Evolutionary conservation across 2,113 vertebrate genomes (phyloP), one percentile per base, ranked within the genome.

Genomic region (Dryoscopus gambensis): DNA sequence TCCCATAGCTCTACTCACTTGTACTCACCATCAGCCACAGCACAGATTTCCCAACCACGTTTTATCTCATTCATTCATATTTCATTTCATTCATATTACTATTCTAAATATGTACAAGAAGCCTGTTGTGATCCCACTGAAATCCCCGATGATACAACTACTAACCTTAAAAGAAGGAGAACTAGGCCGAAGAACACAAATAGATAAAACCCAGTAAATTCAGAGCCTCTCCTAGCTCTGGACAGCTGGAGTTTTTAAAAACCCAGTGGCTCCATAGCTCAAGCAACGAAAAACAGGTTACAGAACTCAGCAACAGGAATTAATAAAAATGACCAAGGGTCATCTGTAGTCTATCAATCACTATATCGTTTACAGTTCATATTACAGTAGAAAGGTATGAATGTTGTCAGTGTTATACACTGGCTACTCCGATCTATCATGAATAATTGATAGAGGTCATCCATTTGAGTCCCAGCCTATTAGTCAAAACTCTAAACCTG

Each of bases 391-490:
- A 62, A 67, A 53, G 63, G 55, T 22, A 91, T 49, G 68, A 96
- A 93, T 31, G 69, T 86, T 90, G 92, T 81, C 90, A 89, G 88
- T 85, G 80, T 50, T 94, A 67, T 77, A 88, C 59, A 75, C 39
- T 73, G 91, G 73, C 20, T 93, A 92, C 77, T 70, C 74, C 71
- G 12, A 67, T 47, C 79, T 73, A 88, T 78, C 56, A 82, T 65
- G 50, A 90, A 91, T 95, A 97, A 97, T 93, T 96, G 94, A 97
- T 77, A 92, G 86, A 84, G 76, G 85, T 78, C 91, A 94, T 80
- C 79, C 44, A 59, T 82, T 76, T 96, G 69, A 94, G 74, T 87
- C 77, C 52, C 40, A 64, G 47, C 21, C 42, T 67, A 77, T 94
- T 91, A 91, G 62, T 93, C 91, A 95, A 69, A 95, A 60, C 82